These are phyloP conservation scores for Tachyglossus aculeatus DNA, from an alignment of 2,797 vertebrate genomes.

Conservation along the genomic window DNA sequence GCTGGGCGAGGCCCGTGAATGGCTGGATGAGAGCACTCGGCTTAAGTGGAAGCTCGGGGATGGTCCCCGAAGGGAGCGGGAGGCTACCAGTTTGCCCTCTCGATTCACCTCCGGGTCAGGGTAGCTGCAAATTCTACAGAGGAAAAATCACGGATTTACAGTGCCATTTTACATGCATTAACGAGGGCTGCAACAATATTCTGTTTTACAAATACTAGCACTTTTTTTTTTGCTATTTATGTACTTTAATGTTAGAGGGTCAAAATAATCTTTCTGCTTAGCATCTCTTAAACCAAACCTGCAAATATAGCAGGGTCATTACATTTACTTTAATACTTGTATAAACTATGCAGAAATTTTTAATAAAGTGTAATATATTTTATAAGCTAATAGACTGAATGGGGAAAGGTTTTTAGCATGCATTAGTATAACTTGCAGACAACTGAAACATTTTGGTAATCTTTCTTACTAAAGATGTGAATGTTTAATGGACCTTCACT, in stretches of 20 bases:
- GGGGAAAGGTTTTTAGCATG: slow-evolving; percentile 88
- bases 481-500: slow-evolving; percentile 81
- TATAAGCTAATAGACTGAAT: slow-evolving; percentile 85
- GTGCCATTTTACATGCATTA: slow-evolving; percentile 65
- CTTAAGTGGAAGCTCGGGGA: too few species aligned
- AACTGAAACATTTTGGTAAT: slow-evolving; percentile 85
- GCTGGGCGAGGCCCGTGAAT: too few species aligned
- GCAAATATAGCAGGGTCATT: slow-evolving; percentile 71
- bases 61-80: too few species aligned
- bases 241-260: slow-evolving; percentile 71
- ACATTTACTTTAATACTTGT: slow-evolving; percentile 77
- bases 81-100: slow-evolving; percentile 2
- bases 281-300: slow-evolving; percentile 72
- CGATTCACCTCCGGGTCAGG: slow-evolving; percentile 57
- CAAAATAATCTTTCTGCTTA: slow-evolving; percentile 75
- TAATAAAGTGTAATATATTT: slow-evolving; percentile 87
- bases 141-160: slow-evolving; percentile 50
- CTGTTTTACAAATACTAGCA: slow-evolving; percentile 74
- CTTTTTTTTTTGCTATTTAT: slow-evolving; percentile 70
- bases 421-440: slow-evolving; percentile 81
- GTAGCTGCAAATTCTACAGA: slow-evolving; percentile 50
- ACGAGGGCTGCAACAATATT: slow-evolving; percentile 65
- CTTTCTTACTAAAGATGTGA: slow-evolving; percentile 84
- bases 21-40: too few species aligned
- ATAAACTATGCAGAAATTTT: slow-evolving; percentile 83